Base-by-base conservation (phyloP, 2,888 invertebrate species). In the Athetis lepigone region DNA sequence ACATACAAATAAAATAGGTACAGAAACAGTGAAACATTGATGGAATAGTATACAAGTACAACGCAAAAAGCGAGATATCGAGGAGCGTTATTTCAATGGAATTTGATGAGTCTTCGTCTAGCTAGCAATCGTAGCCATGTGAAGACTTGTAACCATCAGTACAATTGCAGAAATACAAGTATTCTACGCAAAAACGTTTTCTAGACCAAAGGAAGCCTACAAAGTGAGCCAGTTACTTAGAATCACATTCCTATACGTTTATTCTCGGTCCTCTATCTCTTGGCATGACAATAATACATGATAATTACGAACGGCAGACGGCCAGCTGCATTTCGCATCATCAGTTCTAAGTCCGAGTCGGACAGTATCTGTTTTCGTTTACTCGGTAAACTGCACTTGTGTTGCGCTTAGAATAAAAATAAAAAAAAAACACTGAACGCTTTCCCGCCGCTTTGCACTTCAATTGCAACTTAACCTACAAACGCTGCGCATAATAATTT, bases 331-430 rank as follows among this genome's bases (percentile, higher is more conserved):
- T 83, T 87, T 88, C 77, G 84, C 85, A 82, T 77, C 80, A 70
- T 80, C 76, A 73, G 69, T 71, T 64, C 79, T 80, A 76, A 78
- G 65, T 75, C 59, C 64, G 36, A 64, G 69, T 70, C 71, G 72
- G 78, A 66, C 81, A 77, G 81, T 84, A 81, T 86, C 88, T 89
- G 90, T 88, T 90, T 88, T 85, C 84, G 86, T 88, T 84, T 90
- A 91, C 90, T 89, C 85, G 87, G 90, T 90, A 91, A 88, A 84
- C 83, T 90, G 92, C 92, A 91, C 91, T 91, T 90, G 90, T 86
- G 88, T 88, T 84, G 85, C 85, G 82, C 83, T 75, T 33, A 77
- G 80, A 86, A 91, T 86, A 87, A 87, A 92, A 91, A 91, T 90
- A 92, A 92, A 92, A 69, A 92, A 87, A 90, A 85, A 25, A 4